A percentile compares a stretch with the other conserved stretches of the same genome.
Conservation (phyloP, 2,888 invertebrate genomes). For the Lamellibrachia satsuma region DNA sequence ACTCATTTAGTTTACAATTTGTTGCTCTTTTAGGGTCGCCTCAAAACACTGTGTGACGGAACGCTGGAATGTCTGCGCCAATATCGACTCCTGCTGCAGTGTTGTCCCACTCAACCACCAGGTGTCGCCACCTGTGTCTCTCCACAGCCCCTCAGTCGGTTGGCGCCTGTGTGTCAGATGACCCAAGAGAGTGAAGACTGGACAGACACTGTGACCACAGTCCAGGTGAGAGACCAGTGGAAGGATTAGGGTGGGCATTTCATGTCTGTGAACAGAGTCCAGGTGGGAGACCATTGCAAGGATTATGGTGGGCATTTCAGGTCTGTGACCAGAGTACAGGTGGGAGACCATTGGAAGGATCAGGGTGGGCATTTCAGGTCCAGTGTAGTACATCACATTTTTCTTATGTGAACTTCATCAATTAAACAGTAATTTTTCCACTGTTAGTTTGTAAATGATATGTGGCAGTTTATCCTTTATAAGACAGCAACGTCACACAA, state of each 20-base stretch:
- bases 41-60: constrained; percentile 28
- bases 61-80: constrained; percentile 31
- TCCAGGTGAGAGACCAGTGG: constrained; percentile 40
- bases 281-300: neutral
- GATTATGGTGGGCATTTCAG: no score
- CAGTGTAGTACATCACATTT: neutral
- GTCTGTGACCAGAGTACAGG: neutral
- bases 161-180: constrained; percentile 41
- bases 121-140: constrained; percentile 25
- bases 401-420: neutral
- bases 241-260: neutral
- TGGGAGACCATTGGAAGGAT: no score
- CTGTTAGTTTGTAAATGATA: no score
- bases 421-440: neutral
- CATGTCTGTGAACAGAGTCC: neutral
- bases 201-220: constrained; percentile 45
- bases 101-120: constrained; percentile 68
- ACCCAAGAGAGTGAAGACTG: constrained; percentile 45
- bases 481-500: no score
- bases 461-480: no score
- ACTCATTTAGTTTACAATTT: neutral
- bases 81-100: constrained; percentile 61
- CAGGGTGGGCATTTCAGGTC: no score
- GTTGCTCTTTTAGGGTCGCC: constrained; percentile 17
- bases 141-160: constrained; percentile 17